Base-by-base conservation (phyloP, 2,797 vertebrate genomes). In the Gymnopithys bicolor region DNA sequence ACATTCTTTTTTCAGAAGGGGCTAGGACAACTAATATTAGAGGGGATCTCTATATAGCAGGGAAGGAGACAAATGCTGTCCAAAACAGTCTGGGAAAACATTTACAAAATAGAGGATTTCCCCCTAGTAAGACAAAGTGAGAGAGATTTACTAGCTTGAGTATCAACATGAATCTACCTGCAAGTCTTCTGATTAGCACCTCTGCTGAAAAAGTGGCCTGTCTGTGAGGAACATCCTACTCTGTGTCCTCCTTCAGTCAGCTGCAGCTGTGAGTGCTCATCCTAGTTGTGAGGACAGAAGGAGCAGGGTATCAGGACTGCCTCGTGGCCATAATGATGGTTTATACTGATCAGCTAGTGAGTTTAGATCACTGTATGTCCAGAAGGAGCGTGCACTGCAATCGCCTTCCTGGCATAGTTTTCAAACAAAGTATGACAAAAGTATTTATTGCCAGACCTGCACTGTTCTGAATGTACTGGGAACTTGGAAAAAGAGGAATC, bases 341-440 rank as follows among this genome's bases (percentile, higher is more conserved):
- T 70, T 74, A 8, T 33, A 13, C 11, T 5, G 13, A 4, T 10
- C 0, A 1, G 14, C 21, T 32, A 6, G 11, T 19, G 19, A 15
- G 2, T 41, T 27, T 22, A 9, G 46, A 22, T 64, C 21, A 2
- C 15, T 0, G 0, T 7, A 3, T 7, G 12, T 23, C 39, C 22
- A 5, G 17, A 52, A n/a, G 45, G 33, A 51, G 25, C 7, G 0
- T 0, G 2, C 14, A 0, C 21, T 2, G 1, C 33, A 33, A 0
- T 19, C 1, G 0, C 22, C 10, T 74, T 56, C 53, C 33, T 73
- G 37, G 55, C 2, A 3, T 46, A 19, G 21, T 24, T 70, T 15
- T 68, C 33, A 56, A 77, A 77, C 4, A 19, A 78, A 68, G 28
- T 23, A 8, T 22, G 23, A 18, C 48, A 15, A 52, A 49, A 43